These are phyloP conservation scores for Solenopsis fugax DNA, from an alignment of 1,140 invertebrate genomes.

Conservation along the genomic window DNA sequence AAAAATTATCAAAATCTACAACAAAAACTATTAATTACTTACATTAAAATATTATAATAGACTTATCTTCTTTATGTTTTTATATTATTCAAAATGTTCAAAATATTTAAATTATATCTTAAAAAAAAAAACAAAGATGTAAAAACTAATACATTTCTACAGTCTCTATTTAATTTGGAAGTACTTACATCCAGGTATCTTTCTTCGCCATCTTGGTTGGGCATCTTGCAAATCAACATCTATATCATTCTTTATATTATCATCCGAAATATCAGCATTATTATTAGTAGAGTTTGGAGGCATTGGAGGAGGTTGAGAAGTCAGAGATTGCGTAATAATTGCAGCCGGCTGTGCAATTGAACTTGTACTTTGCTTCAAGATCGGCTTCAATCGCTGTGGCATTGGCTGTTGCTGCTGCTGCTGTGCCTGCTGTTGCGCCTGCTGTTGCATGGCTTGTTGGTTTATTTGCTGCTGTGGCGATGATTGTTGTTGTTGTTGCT, in stretches of 20 bases:
- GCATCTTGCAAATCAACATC: constrained; percentile 75
- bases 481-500: constrained; percentile 32
- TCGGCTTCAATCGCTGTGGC: constrained; percentile 81
- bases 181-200: constrained; percentile 82
- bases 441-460: constrained; percentile 64
- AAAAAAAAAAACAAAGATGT: background rate
- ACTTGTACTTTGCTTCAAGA: constrained; percentile 79
- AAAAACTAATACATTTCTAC: background rate
- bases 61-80: background rate
- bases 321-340: constrained; percentile 34
- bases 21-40: constrained; percentile 2
- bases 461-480: constrained; percentile 57
- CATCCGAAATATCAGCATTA: constrained; percentile 37
- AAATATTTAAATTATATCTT: constrained; percentile 17
- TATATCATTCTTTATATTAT: constrained; percentile 62
- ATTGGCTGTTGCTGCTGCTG: constrained; percentile 65
- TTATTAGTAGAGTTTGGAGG: constrained; percentile 48
- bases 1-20: background rate
- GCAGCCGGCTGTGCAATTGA: constrained; percentile 28
- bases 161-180: background rate
- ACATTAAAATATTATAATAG: background rate
- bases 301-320: constrained; percentile 35
- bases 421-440: constrained; percentile 29
- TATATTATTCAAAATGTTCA: background rate
- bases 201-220: constrained; percentile 82